Base-by-base conservation (phyloP, 2,797 vertebrate genomes). In the Malacoraja senta region DNA sequence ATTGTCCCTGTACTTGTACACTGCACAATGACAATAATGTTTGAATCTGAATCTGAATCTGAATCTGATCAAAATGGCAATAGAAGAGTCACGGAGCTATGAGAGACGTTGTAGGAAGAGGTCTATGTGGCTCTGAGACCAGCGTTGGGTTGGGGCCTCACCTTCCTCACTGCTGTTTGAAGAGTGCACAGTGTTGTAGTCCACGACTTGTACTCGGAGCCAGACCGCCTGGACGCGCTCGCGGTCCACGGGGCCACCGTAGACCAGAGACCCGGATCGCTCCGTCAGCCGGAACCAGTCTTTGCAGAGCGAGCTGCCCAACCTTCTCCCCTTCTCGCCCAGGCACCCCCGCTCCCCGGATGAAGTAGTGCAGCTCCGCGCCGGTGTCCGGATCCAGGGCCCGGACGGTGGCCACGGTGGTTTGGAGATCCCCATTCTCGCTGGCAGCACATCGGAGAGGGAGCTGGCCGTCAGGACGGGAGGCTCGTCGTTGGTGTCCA, bases 331-430 rank as follows among this genome's bases (percentile, higher is more conserved):
- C 1, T 44, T 9, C 44, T 53, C 71, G 76, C 58, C 1, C 26
- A 92, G 90, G 13, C 90, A 92, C 38, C 76, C 76, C 90, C 17
- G 71, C 10, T 76, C 71, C 71, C 76, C 71, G 53, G 1, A 92
- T 19, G 19, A 92, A 92, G 90, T 74, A 92, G 90, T 92, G 90
- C 13, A 92, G n/a, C 76, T 92, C 90, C 53, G 90, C 90, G 6
- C 58, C 71, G 1, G 90, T 76, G 38, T 92, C 90, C 29, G 68
- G 10, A 53, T 92, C 90, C 6, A 92, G 76, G 53, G 71, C 90
- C 24, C 19, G 90, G 44, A 92, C 58, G 7, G 71, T 38, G 2
- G 3, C 7, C 13, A 92, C 29, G 44, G 90, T 58, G 74, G 90
- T 9, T 19, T 76, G 53, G 38, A 92, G 53, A 3, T 12, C 53